Conservation (phyloP, 1,140 invertebrate genomes). For the Lithobius niger region DNA sequence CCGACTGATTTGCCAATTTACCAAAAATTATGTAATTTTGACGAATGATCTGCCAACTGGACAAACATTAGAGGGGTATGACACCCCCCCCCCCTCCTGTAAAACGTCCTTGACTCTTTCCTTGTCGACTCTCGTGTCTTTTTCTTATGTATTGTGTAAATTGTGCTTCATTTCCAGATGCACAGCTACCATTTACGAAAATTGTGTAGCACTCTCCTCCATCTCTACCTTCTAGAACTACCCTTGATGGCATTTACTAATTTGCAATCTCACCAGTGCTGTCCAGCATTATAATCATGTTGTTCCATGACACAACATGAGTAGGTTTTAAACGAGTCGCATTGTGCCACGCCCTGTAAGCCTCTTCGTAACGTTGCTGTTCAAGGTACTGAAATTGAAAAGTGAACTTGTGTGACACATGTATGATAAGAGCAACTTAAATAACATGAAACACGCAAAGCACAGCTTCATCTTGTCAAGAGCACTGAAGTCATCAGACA, state of each 20-base stretch:
- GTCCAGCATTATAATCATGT: slow-evolving; percentile 74
- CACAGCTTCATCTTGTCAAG: neutral
- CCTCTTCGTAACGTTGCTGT: slow-evolving; percentile 40
- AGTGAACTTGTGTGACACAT: neutral
- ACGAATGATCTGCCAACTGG: too few species aligned
- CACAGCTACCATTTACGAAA: neutral
- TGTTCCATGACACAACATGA: slow-evolving; percentile 78
- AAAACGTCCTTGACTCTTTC: too few species aligned
- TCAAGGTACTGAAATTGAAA: slow-evolving; percentile 51
- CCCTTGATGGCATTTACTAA: too few species aligned
- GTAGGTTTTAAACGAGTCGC: slow-evolving; percentile 60
- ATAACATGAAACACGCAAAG: neutral
- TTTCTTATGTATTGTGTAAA: neutral
- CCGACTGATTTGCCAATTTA: too few species aligned
- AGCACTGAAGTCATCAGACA: neutral
- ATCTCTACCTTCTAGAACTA: too few species aligned
- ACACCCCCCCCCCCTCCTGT: too few species aligned
- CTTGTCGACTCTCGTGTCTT: neutral
- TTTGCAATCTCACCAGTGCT: slow-evolving; percentile 52
- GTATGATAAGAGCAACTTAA: neutral
- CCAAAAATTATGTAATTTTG: too few species aligned
- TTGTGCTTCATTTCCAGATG: neutral
- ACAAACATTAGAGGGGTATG: too few species aligned
- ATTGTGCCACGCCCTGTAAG: slow-evolving; percentile 57
- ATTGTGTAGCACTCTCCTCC: too few species aligned